phyloP scores from a whole-genome alignment of 2,113 vertebrate genomes.

The Malurus cyaneus region DNA sequence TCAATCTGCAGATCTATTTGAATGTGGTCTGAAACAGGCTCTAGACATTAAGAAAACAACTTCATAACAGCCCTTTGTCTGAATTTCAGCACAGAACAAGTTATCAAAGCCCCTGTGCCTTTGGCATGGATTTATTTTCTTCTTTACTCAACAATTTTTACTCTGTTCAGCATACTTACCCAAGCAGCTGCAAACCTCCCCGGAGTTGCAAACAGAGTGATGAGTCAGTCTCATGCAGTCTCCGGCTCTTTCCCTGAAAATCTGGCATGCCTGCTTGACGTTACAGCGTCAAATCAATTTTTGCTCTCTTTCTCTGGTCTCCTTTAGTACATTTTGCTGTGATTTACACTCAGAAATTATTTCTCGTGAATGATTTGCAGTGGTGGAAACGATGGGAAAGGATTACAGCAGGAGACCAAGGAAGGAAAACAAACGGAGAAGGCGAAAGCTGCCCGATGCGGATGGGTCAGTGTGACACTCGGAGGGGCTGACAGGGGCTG shows the following conservation, averaged over 20 bases:
- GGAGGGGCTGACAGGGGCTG: neutral
- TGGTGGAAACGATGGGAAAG: neutral
- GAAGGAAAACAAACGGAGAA: neutral
- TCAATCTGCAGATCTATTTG: neutral
- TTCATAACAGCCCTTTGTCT: constrained; percentile 30
- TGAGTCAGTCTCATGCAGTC: neutral
- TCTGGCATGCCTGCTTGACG: neutral
- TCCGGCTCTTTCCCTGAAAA: constrained; percentile 3
- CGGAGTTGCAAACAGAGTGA: neutral
- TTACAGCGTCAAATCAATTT: neutral
- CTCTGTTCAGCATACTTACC: neutral
- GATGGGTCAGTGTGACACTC: neutral
- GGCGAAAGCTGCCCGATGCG: neutral
- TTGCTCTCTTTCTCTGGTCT: neutral
- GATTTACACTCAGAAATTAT: neutral
- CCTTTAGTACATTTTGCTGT: neutral
- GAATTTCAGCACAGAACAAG: constrained; percentile 38
- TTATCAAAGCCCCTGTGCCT: constrained; percentile 20
- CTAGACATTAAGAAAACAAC: constrained; percentile 14
- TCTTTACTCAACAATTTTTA: constrained; percentile 13
- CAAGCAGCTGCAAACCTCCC: constrained; percentile 42
- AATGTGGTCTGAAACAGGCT: neutral
- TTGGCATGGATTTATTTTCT: constrained; percentile 18
- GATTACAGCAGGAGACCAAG: neutral
- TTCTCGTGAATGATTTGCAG: neutral